Evolutionary conservation across 2,797 vertebrate species (phyloP).

Genomic region (Enteromius anoplus): DNA sequence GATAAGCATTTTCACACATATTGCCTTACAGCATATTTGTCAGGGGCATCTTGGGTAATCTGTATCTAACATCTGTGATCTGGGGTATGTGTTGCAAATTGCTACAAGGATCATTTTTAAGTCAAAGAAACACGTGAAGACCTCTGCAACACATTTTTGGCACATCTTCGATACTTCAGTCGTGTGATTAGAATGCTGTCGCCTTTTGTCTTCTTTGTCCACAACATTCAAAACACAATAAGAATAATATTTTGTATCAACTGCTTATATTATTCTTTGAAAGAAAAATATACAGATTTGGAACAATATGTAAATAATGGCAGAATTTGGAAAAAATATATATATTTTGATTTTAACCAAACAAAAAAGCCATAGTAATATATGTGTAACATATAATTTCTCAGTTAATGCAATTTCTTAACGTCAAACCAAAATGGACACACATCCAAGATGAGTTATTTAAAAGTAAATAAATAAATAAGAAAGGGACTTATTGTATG

Average conservation of each 20-base stretch:
- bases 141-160: not conserved
- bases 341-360: no score
- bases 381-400: not conserved
- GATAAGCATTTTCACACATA: not conserved
- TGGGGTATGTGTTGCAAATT: conserved; percentile 12
- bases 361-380: not conserved
- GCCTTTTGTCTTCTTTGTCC: not conserved
- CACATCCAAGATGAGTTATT: not conserved
- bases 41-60: conserved; percentile 3
- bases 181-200: not conserved
- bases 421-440: not conserved
- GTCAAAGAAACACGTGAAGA: conserved; percentile 1
- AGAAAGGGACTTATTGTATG: not conserved
- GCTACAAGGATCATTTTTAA: conserved; percentile 14
- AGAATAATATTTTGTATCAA: not conserved
- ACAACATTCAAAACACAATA: not conserved
- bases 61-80: not conserved
- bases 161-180: not conserved
- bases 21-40: not conserved
- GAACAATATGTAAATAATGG: not conserved
- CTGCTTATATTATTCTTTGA: not conserved
- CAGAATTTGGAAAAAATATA: no score
- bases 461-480: not conserved
- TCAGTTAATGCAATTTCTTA: not conserved
- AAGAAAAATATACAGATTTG: not conserved